A percentile compares a stretch with the other conserved stretches of the same genome.
Conservation (phyloP, 2,113 vertebrate genomes). For the Theristicus caerulescens region DNA sequence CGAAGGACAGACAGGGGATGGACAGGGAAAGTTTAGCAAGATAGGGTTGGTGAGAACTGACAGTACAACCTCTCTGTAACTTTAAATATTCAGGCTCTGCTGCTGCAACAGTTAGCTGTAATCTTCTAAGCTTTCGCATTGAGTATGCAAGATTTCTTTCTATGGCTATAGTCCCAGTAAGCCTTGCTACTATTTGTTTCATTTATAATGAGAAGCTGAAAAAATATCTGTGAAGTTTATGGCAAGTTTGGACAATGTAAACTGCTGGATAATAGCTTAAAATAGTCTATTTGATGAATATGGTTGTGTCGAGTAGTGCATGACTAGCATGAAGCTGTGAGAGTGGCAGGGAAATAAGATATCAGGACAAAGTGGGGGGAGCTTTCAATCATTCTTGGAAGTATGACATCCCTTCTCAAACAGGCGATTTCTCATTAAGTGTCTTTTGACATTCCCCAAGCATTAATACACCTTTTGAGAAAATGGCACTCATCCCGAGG, state of each 20-base stretch:
- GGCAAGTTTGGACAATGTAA: constrained; percentile 49
- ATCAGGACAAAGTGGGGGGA: background rate
- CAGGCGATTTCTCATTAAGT: constrained; percentile 58
- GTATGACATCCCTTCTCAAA: constrained; percentile 49
- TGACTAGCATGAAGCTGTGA: constrained; percentile 29
- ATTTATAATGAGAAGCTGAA: background rate
- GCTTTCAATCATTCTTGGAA: constrained; percentile 50
- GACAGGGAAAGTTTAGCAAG: background rate
- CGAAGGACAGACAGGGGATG: background rate
- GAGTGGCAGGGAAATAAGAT: constrained; percentile 64
- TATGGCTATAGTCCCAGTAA: background rate
- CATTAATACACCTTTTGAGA: constrained; percentile 59
- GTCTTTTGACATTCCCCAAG: constrained; percentile 39
- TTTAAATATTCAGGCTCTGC: background rate
- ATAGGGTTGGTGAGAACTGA: background rate
- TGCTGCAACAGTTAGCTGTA: background rate
- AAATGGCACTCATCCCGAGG: constrained; percentile 9
- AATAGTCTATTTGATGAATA: constrained; percentile 52
- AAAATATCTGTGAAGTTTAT: background rate
- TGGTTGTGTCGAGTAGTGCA: constrained; percentile 22
- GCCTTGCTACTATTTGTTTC: background rate
- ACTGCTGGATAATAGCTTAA: constrained; percentile 52
- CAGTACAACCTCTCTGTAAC: background rate
- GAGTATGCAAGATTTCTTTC: background rate
- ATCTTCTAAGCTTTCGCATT: background rate